A percentile compares a stretch with the other conserved stretches of the same genome.
These are phyloP conservation scores for Ceratotherium simum DNA, from an alignment of 2,113 vertebrate genomes.

Conservation along the genomic window DNA sequence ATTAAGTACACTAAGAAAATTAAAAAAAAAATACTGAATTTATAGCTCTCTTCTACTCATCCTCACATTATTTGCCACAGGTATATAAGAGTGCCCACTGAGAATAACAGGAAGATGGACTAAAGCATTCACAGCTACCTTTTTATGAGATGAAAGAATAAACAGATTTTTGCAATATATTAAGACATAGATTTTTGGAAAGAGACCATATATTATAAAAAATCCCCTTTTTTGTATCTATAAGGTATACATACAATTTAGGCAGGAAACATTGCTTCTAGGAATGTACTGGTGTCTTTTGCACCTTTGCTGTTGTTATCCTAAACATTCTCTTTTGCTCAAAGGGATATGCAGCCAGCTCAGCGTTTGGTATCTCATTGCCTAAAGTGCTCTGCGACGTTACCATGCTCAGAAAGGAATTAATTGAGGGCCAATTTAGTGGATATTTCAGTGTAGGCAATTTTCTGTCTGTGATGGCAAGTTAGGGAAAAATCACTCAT, in stretches of 20 bases:
- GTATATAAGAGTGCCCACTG: not conserved
- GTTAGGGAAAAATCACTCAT: conserved; percentile 57
- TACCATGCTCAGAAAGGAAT: conserved; percentile 63
- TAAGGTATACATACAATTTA: not conserved
- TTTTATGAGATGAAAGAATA: not conserved
- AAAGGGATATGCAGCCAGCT: conserved; percentile 35
- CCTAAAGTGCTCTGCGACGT: conserved; percentile 41
- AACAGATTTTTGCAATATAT: not conserved
- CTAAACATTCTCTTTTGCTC: conserved; percentile 32
- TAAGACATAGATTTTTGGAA: not conserved
- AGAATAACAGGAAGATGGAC: not conserved
- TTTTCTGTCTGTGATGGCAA: conserved; percentile 53
- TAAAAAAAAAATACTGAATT: not conserved
- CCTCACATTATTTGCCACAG: not conserved
- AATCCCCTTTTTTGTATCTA: not conserved
- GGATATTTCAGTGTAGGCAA: conserved; percentile 53
- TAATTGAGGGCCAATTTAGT: conserved; percentile 49
- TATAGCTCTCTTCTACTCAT: conserved; percentile 18
- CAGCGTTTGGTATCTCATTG: conserved; percentile 50
- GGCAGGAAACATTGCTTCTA: not conserved
- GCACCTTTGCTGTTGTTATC: conserved; percentile 1
- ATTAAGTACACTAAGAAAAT: not conserved
- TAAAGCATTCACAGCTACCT: not conserved
- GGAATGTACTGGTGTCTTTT: conserved; percentile 33
- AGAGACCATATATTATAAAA: not conserved